These are phyloP conservation scores for Noctua janthe DNA, from an alignment of 2,888 invertebrate species.

Conservation along the genomic window DNA sequence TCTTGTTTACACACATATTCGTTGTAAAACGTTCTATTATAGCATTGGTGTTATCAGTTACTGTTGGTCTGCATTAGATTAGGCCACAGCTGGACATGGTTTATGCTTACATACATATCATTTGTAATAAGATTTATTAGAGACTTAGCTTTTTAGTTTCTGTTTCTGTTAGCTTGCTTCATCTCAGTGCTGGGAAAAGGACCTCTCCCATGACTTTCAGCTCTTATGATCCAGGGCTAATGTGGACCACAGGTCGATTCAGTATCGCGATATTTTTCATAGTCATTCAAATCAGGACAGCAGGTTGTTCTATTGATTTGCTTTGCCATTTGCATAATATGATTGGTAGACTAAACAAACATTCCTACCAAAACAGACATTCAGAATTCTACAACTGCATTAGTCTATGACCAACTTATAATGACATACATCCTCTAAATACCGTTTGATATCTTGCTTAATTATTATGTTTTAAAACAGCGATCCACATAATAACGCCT, in stretches of 20 bases:
- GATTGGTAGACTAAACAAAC: constrained; percentile 17
- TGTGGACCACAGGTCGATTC: background rate
- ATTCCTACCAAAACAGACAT: constrained; percentile 27
- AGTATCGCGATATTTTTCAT: constrained; percentile 6
- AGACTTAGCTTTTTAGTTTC: background rate
- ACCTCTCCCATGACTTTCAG: background rate
- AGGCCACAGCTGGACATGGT: background rate
- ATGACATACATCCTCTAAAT: constrained; percentile 41
- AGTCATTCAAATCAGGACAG: background rate
- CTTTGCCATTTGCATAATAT: constrained; percentile 10
- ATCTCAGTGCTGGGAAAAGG: background rate
- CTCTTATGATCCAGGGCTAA: background rate
- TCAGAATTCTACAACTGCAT: constrained; percentile 21
- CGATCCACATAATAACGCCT: constrained; percentile 25
- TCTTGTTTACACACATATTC: constrained; percentile 3
- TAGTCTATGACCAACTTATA: background rate
- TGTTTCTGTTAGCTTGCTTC: background rate
- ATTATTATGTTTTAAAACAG: constrained; percentile 28
- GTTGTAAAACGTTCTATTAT: constrained; percentile 1
- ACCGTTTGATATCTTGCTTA: constrained; percentile 32
- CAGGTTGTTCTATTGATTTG: constrained; percentile 10
- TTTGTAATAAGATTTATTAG: background rate
- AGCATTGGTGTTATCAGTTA: background rate
- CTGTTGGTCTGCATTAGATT: background rate
- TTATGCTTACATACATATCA: background rate